Base-by-base conservation (phyloP, 2,113 vertebrate species). In the Aleadryas rufinucha region DNA sequence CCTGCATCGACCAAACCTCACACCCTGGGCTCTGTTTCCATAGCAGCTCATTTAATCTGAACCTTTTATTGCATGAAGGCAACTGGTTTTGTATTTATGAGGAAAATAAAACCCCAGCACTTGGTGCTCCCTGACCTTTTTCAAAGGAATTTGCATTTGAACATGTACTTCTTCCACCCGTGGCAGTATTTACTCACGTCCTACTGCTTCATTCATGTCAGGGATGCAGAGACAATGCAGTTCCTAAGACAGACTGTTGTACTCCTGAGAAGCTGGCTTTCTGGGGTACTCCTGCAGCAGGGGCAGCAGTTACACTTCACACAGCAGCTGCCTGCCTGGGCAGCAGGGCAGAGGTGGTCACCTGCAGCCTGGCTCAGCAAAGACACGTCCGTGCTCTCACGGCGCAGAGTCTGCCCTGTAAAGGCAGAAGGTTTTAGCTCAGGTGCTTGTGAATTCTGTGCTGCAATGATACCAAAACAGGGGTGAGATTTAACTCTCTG, bases 271-370 rank as follows among this genome's bases (percentile, higher is more conserved):
- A 20, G 14, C 5, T 6, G 45, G 5, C 42, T 18, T 41, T 66
- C 22, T 45, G 76, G 27, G 17, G 16, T 33, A 0, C 35, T 35
- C 10, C 17, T 49, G 23, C 6, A 45, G 42, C 71, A 72, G 8
- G 11, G 1, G 11, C 1, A 59, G 61, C 47, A 54, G 31, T 1
- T 8, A 2, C 3, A 2, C 11, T 16, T 10, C 26, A 2, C 31
- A 9, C 11, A 57, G 77, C 30, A 35, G 22, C 86, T 53, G 64
- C 53, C 52, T 21, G 56, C 13, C 28, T 4, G 28, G 24, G 49
- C 33, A 72, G 18, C 60, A 53, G 6, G 12, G 45, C 63, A 64
- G 31, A 22, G 87, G 16, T 22, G 22, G 10, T 7, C 18, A 4
- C 54, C n/a, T 70, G 20, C 35, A 56, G 64, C 3, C 47, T 60